A percentile compares a stretch with the other conserved stretches of the same genome.
These are phyloP conservation scores for Pteronotus mesoamericanus DNA, from an alignment of 2,797 vertebrate genomes.

Conservation along the genomic window DNA sequence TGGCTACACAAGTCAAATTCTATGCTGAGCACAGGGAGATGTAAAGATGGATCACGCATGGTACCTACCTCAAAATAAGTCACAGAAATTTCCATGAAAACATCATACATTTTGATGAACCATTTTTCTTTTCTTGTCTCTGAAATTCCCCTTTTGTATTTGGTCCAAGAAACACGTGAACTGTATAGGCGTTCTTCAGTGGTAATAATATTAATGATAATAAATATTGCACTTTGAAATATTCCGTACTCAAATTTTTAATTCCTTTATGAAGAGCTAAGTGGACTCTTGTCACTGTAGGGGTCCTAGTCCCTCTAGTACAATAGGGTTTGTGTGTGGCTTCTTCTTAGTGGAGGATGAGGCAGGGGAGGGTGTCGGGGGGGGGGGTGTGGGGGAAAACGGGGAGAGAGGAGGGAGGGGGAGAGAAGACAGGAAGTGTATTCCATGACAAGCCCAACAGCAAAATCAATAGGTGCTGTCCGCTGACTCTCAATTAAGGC, in stretches of 20 bases:
- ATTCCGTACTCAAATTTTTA: neutral
- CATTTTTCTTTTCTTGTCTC: neutral
- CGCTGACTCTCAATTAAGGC: neutral
- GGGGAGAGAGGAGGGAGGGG: neutral
- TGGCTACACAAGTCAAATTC: rapidly evolving
- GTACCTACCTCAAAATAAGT: neutral
- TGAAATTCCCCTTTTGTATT: neutral
- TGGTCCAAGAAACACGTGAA: neutral
- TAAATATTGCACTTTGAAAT: neutral
- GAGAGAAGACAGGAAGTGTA: rapidly evolving
- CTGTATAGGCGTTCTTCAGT: neutral
- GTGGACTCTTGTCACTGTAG: rapidly evolving
- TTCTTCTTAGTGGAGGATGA: neutral
- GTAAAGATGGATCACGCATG: rapidly evolving
- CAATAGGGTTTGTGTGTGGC: neutral
- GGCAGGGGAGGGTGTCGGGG: neutral
- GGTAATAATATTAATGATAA: neutral
- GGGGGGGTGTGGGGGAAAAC: neutral
- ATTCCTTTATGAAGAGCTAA: neutral
- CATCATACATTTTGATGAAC: neutral
- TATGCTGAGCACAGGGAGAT: neutral
- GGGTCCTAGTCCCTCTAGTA: neutral
- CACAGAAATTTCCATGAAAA: neutral
- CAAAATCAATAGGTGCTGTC: neutral
- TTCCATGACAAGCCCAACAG: neutral